phyloP scores from a whole-genome alignment of 2,797 vertebrate genomes.

The Alauda arvensis region DNA sequence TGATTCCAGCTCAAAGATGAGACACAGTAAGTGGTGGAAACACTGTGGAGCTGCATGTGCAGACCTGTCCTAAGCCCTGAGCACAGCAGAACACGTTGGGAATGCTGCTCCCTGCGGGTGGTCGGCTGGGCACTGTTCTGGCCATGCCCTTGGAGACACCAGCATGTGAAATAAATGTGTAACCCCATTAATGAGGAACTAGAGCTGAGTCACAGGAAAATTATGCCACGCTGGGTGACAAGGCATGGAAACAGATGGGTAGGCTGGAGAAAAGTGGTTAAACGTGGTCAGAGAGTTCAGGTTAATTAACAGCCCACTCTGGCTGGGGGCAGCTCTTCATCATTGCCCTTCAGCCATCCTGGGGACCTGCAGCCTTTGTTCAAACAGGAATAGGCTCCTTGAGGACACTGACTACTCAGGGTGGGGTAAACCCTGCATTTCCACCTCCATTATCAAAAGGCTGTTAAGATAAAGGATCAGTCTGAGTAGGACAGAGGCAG shows the following conservation, averaged over 20 bases:
- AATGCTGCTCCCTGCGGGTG: accelerated
- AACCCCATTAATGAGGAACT: conserved; percentile 9
- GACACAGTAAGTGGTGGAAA: background rate
- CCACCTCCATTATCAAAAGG: background rate
- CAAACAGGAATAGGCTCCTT: background rate
- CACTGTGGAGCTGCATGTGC: accelerated
- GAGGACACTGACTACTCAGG: background rate
- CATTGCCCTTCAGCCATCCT: background rate
- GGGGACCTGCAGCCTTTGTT: background rate
- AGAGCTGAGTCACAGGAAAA: conserved; percentile 34
- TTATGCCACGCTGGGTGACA: background rate
- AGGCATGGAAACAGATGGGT: background rate
- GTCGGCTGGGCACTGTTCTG: accelerated
- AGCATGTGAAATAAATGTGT: background rate
- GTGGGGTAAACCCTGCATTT: background rate
- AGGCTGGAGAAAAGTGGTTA: background rate
- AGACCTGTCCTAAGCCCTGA: background rate
- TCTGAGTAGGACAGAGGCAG: background rate
- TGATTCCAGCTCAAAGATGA: background rate
- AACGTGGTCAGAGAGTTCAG: background rate
- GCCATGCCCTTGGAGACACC: accelerated
- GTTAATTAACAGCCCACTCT: conserved; percentile 19
- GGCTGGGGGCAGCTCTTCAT: background rate
- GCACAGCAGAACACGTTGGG: accelerated
- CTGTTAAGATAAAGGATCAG: background rate